Evolutionary conservation across 2,888 invertebrate species (phyloP), one percentile per base, ranked within the genome.

Genomic region (Meta bourneti): DNA sequence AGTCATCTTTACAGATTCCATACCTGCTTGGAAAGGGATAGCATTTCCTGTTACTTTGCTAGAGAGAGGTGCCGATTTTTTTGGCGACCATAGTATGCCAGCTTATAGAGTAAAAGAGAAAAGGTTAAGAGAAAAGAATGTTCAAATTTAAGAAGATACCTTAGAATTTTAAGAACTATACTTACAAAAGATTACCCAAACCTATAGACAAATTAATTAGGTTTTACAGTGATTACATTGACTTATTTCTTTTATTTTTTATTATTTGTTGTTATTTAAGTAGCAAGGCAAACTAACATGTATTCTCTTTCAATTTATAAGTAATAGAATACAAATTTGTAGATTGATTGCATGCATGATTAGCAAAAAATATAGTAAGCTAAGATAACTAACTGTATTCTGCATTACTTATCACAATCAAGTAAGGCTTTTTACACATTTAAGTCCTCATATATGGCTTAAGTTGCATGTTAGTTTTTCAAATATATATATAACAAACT

Each of bases 61-160:
- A 78, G 83, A 78, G 69, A 61, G 19, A 52, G 70, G 75, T 20
- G 77, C 85, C 51, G 51, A 20, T 87, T 83, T 86, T 87, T 91
- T 87, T 19, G 83, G 87, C 34, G 85, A 83, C 87, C 91, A 91
- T 9, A 71, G 77, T 20, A 87, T 77, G 82, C 87, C 87, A 87
- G 82, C 91, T 91, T 91, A 77, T 75, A 52, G 11, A n/a, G 81
- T 91, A 78, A 83, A 91, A 78, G 77, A 87, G 54, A 91, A 19
- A 86, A 85, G 77, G 54, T 71, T 82, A 78, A 70, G n/a, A 52
- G 54, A 70, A 9, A 82, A 86, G 61, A 61, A 74, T 48, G 77
- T 61, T 9, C 61, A 61, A 61, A 61, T 61, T 16, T 5, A 61
- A 61, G 16, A 16, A 9, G 13, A 61, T 61, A 34, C 34, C 34